Evolutionary conservation across 2,888 invertebrate species (phyloP), one percentile per base, ranked within the genome.

Genomic region (Platerodrilus igneus): DNA sequence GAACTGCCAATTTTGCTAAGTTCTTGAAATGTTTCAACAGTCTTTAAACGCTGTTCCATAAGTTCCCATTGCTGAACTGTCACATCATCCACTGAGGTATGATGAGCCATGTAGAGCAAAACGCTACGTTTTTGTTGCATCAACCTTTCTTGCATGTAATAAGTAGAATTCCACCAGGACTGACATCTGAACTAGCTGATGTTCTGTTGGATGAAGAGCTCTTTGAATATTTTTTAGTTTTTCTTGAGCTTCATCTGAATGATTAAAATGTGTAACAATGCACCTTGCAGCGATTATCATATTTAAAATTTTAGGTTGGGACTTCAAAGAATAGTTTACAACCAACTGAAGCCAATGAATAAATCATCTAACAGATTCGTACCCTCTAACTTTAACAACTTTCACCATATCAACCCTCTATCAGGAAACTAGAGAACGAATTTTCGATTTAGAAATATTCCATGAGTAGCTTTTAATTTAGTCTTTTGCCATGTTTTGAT

Each of bases 231-330:
- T 14, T 15, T 23, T 20, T 20, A 50, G 39, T 45, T 52, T 50
- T 50, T 48, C 44, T 51, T 51, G 45, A 14, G 48, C 48, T 36
- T 41, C 32, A 19, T 38, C 36, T 10, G 50, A 52, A 40, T 50
- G 41, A 40, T 52, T 48, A 40, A 52, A 60, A 39, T 60, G 58
- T 2, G 55, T 57, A 9, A 59, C 58, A n/a, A 62, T 30, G 3
- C 56, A 50, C 41, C 60, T 41, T 16, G 34, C 47, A 35, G 33
- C 33, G 30, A 32, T 32, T 18, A 45, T 18, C 37, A 38, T 37
- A 8, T 45, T 37, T 30, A 26, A 9, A 32, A 9, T n/a, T 4
- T 23, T 13, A 7, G 17, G 10, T 18, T 60, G 58, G 27, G 17
- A 20, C 31, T 58, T 56, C 1, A 63, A 11, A 10, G 56, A 51